Evolutionary conservation across 2,113 vertebrate species (phyloP), one percentile per base, ranked within the genome.

Genomic region (Rhynchomys soricoides): DNA sequence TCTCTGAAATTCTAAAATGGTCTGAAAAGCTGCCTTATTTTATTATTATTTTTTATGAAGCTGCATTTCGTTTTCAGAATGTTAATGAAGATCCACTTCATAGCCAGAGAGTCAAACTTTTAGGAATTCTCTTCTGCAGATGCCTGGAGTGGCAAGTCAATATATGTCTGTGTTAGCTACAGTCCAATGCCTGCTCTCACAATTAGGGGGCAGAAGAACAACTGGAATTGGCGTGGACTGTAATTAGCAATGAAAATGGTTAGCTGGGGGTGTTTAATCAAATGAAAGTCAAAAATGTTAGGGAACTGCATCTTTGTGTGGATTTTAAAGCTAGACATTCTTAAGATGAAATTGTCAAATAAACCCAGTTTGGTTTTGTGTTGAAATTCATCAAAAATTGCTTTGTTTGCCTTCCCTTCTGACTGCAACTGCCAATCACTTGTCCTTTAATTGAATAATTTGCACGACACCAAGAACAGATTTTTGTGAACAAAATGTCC

Each of bases 1-100:
- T 97, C 97, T 98, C 97, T 97, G 98, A 98, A 99, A 99, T 98
- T 98, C 98, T 98, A 98, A 98, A 98, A 98, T 97, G 98, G 97
- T 98, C 97, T 98, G 98, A 98, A 98, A 98, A 98, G 98, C 97
- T 98, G 98, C 98, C 98, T 98, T 98, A 97, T 98, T 98, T 83
- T 59, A 64, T 85, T 85, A 85, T 85, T 98, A 98, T 98, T 98
- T 98, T 98, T 98, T 97, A 94, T 97, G 97, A 98, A 98, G 97
- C 95, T 97, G 97, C 97, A 98, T 98, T 98, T 98, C 97, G 96
- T 98, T 98, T 97, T 97, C 97, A 98, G 98, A 98, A 98, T 98
- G 97, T 98, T 98, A 98, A 98, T 98, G 98, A 98, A 98, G 97
- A 98, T 91, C 95, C 96, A 94, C 96, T 98, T 98, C 97, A 96